Evolutionary conservation across 92 coral and sea anemone genomes (phyloP).

Genomic region (Siderastrea radians): DNA sequence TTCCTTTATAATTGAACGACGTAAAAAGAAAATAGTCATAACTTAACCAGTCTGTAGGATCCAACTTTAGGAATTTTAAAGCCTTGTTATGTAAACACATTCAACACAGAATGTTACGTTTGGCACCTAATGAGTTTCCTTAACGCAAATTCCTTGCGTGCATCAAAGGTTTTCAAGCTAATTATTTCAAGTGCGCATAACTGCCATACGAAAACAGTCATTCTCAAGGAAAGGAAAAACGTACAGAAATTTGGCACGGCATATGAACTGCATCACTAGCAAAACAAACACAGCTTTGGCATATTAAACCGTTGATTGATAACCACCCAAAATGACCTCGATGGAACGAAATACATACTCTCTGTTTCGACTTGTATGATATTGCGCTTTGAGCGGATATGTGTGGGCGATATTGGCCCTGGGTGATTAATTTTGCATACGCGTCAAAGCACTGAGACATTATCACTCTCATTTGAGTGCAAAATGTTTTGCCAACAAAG

Average conservation of each 20-base stretch:
- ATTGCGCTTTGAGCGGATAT: neutral
- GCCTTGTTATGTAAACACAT: neutral
- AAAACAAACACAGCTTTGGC: neutral
- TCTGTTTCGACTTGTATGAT: neutral
- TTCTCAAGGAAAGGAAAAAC: neutral
- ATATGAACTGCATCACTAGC: neutral
- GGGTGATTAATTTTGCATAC: neutral
- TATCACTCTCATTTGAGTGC: neutral
- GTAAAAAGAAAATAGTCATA: neutral
- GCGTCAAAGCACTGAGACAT: neutral
- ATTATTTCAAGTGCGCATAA: neutral
- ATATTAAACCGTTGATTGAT: slow-evolving; percentile 6
- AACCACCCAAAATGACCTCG: neutral
- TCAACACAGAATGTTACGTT: neutral
- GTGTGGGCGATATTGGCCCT: neutral
- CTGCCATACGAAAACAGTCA: too few relatives aligned
- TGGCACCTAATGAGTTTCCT: neutral
- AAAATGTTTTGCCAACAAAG: neutral
- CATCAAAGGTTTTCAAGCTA: neutral
- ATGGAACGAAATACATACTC: neutral
- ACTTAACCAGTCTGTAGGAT: neutral
- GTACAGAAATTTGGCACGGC: neutral
- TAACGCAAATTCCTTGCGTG: neutral
- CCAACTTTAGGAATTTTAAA: neutral
- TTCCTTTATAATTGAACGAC: neutral